Evolutionary conservation across 2,888 invertebrate genomes (phyloP).

Genomic region (Cotesia congregata): DNA sequence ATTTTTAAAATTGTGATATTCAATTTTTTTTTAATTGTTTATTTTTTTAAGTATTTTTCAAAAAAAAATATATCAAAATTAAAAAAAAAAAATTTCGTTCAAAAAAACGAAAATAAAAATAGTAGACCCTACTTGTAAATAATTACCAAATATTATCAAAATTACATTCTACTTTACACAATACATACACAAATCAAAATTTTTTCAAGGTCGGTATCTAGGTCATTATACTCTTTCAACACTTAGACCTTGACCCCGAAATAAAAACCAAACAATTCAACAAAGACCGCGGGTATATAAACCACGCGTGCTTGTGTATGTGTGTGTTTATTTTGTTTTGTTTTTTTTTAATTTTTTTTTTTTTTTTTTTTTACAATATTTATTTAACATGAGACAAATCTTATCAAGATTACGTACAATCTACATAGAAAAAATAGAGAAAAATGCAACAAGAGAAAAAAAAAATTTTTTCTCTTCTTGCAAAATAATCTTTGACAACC

Average conservation of each 20-base stretch:
- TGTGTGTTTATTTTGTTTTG: conserved; percentile 3
- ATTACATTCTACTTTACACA: neutral
- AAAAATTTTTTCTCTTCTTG: neutral
- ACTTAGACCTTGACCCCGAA: conserved; percentile 16
- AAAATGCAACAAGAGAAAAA: conserved; percentile 14
- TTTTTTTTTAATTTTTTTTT: conserved; percentile 1
- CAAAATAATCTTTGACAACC: neutral
- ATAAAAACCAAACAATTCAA: neutral
- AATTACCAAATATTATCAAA: too few species aligned
- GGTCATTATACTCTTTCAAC: neutral
- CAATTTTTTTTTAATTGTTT: too few species aligned
- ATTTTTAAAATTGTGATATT: too few species aligned
- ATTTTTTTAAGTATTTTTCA: too few species aligned
- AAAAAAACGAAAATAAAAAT: too few species aligned
- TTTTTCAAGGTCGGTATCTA: conserved; percentile 6
- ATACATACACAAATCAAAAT: neutral
- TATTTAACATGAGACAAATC: conserved; percentile 15
- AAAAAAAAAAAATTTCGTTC: too few species aligned
- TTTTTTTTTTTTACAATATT: conserved; percentile 14
- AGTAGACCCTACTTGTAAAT: too few species aligned
- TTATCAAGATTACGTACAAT: conserved; percentile 19
- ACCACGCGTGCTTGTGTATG: conserved; percentile 16
- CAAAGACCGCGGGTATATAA: conserved; percentile 41
- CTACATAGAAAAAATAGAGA: conserved; percentile 23
- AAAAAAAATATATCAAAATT: too few species aligned